A percentile compares a stretch with the other conserved stretches of the same genome.
These are phyloP conservation scores for Leuciscus waleckii DNA, from an alignment of 2,797 vertebrate genomes.

Conservation along the genomic window DNA sequence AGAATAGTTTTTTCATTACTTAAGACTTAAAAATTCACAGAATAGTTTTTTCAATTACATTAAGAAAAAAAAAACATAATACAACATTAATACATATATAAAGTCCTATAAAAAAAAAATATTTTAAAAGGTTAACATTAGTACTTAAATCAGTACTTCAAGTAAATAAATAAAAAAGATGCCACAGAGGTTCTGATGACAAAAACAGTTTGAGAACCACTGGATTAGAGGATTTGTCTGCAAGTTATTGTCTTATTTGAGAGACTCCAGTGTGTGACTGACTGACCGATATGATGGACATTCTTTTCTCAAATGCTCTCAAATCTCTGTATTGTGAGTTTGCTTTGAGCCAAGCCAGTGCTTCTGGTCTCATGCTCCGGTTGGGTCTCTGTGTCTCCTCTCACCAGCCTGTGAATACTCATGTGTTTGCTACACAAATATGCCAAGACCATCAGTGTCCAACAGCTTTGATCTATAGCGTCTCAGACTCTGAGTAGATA, in stretches of 20 bases:
- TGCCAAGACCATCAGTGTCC: constrained; percentile 44
- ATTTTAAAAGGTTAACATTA: background rate
- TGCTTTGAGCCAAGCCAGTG: constrained; percentile 37
- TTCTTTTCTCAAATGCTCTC: constrained; percentile 36
- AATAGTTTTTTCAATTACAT: background rate
- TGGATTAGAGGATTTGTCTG: constrained; percentile 1
- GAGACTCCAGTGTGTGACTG: background rate
- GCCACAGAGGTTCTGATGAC: background rate
- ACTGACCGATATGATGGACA: background rate
- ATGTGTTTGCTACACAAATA: constrained; percentile 58
- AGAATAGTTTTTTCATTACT: too few relatives aligned
- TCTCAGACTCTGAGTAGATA: constrained; percentile 33
- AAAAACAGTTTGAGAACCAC: background rate
- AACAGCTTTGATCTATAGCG: constrained; percentile 54
- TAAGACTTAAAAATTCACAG: too few relatives aligned
- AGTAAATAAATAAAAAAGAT: background rate
- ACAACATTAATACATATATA: background rate
- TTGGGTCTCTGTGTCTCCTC: constrained; percentile 54
- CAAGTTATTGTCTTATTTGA: constrained; percentile 15
- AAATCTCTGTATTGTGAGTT: constrained; percentile 23
- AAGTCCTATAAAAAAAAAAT: too few relatives aligned
- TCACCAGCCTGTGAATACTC: constrained; percentile 56
- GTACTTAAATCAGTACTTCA: background rate
- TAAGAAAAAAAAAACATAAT: background rate
- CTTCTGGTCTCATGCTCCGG: constrained; percentile 19